Base-by-base conservation (phyloP, 2,888 invertebrate species). In the Oscheius sp. region DNA sequence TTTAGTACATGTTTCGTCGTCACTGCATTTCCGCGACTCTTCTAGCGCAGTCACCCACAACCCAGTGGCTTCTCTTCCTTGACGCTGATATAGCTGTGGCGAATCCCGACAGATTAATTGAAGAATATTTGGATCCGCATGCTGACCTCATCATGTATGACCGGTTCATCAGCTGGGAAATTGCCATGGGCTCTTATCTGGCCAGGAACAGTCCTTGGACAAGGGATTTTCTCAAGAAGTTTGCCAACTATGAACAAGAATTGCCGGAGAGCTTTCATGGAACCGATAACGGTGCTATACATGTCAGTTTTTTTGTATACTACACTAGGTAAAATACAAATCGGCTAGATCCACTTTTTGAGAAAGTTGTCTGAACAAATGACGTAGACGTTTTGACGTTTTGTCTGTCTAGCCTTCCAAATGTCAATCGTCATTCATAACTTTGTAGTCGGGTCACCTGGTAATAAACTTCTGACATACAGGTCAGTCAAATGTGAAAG, bases 1-100 rank as follows among this genome's bases (percentile, higher is more conserved):
- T 85, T 72, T 60, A 87, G 87, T 83, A 85, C 70, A 83, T 85
- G 83, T 87, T 85, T 73, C 84, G 81, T n/a, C 79, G 87, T 7
- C 87, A 87, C 63, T 87, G 87, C 63, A 80, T 84, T 7, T 74
- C 76, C 29, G 74, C 82, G 3, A 60, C 78, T 3, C 37, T 72
- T n/a, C 60, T 79, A 9, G 55, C 63, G 3, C 48, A 70, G 21
- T 63, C 63, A 7, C 63, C 63, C 29, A 29, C 63, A 29, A 60
- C 78, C 29, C 80, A 86, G n/a, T 82, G 79, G 78, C 13, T 80
- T n/a, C 33, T 82, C 3, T 80, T 82, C 51, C 42, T 82, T 32
- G 82, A 82, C 60, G 82, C 82, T 13, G 82, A 82, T 63, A 70
- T 79, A 32, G 79, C 79, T 13, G 74, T 82, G 9, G 80, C 77